These are phyloP conservation scores for Tapirus terrestris DNA, from an alignment of 2,113 vertebrate species.

Conservation along the genomic window DNA sequence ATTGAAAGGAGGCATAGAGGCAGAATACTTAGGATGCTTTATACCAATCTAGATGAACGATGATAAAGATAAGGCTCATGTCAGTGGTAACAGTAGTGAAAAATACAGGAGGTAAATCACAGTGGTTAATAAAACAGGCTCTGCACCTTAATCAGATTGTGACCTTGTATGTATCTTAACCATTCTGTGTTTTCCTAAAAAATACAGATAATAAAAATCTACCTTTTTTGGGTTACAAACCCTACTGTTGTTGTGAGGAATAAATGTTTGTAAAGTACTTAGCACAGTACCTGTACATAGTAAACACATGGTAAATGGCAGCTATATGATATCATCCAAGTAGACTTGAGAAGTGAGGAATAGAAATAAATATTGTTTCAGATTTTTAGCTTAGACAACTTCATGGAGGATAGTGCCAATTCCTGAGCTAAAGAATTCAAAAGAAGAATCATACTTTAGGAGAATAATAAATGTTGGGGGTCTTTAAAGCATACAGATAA, in stretches of 20 bases:
- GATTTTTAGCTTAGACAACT: background rate
- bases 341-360: background rate
- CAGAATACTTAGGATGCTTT: background rate
- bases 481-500: background rate
- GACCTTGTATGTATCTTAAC: background rate
- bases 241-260: background rate
- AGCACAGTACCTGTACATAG: background rate
- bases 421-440: background rate
- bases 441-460: background rate
- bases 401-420: background rate
- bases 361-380: background rate
- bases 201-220: background rate
- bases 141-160: background rate
- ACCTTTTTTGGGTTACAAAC: background rate
- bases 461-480: background rate
- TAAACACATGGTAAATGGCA: background rate
- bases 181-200: conserved; percentile 7
- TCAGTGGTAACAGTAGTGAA: background rate
- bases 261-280: background rate
- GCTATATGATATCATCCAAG: background rate
- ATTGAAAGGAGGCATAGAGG: background rate
- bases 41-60: background rate
- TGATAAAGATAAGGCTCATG: background rate
- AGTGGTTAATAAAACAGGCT: background rate
- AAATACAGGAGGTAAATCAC: background rate